Base-by-base conservation (phyloP, 2,797 vertebrate species). In the Anabas testudineus region DNA sequence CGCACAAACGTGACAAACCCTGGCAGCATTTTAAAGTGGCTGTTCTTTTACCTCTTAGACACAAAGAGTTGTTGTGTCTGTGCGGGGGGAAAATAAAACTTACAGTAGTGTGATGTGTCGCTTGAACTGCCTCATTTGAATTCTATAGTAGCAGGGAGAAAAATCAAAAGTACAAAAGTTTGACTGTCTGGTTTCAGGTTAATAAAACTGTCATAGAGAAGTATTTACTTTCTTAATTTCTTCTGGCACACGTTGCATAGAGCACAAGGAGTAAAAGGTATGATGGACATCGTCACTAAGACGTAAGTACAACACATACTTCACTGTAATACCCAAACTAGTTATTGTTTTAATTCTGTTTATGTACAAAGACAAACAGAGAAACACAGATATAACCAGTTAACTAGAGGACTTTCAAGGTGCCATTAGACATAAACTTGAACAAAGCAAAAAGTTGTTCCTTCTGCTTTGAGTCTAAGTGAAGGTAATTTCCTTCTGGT, bases 11-110 rank as follows among this genome's bases (percentile, higher is more conserved):
- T 43, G 73, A 76, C 74, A 57, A 80, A 53, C 61, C 19, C 26
- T 71, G 70, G 74, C 64, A 63, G 55, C 66, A 34, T 77, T 84
- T 84, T 78, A 64, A 83, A 75, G 45, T 13, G 6, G 45, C 59
- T 68, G 7, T 71, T 79, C 57, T 58, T 80, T 65, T 82, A 63
- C 58, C 49, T 72, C 71, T 71, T 13, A 28, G 24, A 57, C 6
- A 57, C 13, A 67, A 74, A 71, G 53, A 55, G 59, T 57, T 3
- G 4, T 28, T 0, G 28, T 28, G 51, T 60, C 71, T 42, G n/a
- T 36, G 46, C 30, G 47, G 66, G 76, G 69, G 18, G 13, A 19
- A 43, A 19, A 43, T 1, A 39, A 47, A 2, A 13, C 42, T 48
- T 36, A 57, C 10, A 47, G 32, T n/a, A 48, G 16, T 37, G 54